A percentile compares a stretch with the other conserved stretches of the same genome.
Conservation (phyloP, 2,113 vertebrate species). For the Lepisosteus oculatus region DNA sequence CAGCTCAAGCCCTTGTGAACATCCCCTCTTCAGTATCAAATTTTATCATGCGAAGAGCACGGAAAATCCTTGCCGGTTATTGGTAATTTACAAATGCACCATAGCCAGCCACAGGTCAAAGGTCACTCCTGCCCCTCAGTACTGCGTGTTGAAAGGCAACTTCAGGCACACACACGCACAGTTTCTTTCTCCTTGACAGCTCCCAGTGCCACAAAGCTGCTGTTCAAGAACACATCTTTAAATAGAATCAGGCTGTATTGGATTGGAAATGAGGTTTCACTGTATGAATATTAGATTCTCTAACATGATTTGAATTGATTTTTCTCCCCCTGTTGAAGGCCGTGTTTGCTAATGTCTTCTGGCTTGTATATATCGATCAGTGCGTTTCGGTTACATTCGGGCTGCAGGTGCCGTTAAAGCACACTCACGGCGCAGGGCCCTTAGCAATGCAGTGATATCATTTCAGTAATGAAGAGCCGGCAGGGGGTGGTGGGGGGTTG, state of each 20-base stretch:
- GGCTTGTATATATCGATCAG: constrained; percentile 5
- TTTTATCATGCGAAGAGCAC: no score
- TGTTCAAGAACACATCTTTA: not conserved
- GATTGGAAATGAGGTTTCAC: not conserved
- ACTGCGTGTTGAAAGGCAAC: no score
- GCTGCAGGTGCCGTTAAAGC: not conserved
- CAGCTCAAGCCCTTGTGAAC: no score
- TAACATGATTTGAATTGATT: constrained; percentile 11
- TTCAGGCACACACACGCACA: not conserved
- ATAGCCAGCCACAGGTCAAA: no score
- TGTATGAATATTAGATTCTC: constrained; percentile 15
- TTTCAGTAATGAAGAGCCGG: not conserved
- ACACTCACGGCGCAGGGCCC: not conserved
- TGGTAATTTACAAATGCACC: no score
- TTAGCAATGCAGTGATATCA: not conserved
- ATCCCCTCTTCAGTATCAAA: no score
- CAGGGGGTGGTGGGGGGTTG: not conserved
- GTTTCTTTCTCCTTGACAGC: not conserved
- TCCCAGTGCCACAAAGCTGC: not conserved
- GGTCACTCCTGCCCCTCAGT: no score
- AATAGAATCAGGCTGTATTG: not conserved
- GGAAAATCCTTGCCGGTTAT: no score
- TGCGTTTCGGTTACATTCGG: constrained; percentile 1
- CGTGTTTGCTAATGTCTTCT: constrained; percentile 12
- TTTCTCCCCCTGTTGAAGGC: not conserved